phyloP scores from a whole-genome alignment of 2,797 vertebrate genomes.

The Eospalax fontanierii region DNA sequence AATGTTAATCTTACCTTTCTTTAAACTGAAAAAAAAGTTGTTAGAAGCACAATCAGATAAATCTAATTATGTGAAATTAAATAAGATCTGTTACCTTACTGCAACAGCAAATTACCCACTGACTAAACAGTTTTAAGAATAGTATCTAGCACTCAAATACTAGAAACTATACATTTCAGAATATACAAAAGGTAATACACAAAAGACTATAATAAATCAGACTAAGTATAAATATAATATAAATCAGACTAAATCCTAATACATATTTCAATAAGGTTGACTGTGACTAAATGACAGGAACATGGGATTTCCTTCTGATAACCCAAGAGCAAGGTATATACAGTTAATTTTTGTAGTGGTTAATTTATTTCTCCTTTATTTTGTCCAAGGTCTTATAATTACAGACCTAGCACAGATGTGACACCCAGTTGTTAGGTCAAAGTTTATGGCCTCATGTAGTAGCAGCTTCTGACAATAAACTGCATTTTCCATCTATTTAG shows the following conservation, averaged over 20 bases:
- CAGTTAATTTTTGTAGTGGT: slow-evolving; percentile 2
- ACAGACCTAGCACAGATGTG: background rate
- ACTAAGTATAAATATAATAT: too few species aligned
- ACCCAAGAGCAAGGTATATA: background rate
- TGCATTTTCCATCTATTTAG: background rate
- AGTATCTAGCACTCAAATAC: background rate
- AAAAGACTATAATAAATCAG: too few species aligned
- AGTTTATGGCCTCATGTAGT: slow-evolving; percentile 10
- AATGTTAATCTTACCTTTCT: slow-evolving; percentile 23
- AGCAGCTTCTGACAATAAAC: slow-evolving; percentile 55
- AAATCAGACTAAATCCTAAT: slow-evolving; percentile 56
- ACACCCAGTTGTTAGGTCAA: background rate
- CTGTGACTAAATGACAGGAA: slow-evolving; percentile 57
- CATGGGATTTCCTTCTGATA: slow-evolving; percentile 28
- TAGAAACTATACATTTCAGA: slow-evolving; percentile 41
- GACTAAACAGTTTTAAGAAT: slow-evolving; percentile 24
- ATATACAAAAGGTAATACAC: slow-evolving; percentile 49
- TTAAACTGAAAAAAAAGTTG: background rate
- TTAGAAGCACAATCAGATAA: slow-evolving; percentile 8
- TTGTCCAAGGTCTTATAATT: background rate
- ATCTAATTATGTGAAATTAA: slow-evolving; percentile 52
- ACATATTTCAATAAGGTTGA: slow-evolving; percentile 59
- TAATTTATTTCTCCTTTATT: slow-evolving; percentile 37
- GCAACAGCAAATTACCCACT: background rate
- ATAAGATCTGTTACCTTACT: background rate